Percentiles rank a stretch among this genome's conserved stretches.
Conservation (phyloP, 2,888 invertebrate genomes). For the Coenonympha glycerion region DNA sequence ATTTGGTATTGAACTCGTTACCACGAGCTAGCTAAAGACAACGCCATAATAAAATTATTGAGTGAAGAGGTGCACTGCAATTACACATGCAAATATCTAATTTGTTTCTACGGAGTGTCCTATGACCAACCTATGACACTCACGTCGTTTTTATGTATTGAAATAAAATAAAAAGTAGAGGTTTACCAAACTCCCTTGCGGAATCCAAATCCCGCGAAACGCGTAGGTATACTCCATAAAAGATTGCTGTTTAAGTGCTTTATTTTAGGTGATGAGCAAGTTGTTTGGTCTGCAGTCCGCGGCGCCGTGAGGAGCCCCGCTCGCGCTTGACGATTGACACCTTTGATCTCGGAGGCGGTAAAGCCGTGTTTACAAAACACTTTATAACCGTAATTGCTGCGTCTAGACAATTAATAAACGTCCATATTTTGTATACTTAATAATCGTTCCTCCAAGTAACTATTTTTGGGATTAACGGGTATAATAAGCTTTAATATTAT, state of each 20-base stretch:
- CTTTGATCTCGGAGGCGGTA: constrained; percentile 30
- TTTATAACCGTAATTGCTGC: constrained; percentile 22
- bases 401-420: constrained; percentile 25
- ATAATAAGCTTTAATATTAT: too few relatives aligned
- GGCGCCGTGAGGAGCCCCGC: constrained; percentile 46
- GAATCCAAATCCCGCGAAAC: constrained; percentile 19
- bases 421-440: constrained; percentile 6
- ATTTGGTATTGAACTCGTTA: too few relatives aligned
- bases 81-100: too few relatives aligned
- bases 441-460: not conserved
- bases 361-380: constrained; percentile 22
- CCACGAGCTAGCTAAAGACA: too few relatives aligned
- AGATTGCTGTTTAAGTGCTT: constrained; percentile 60
- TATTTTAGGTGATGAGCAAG: constrained; percentile 49
- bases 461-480: not conserved
- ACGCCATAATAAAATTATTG: too few relatives aligned
- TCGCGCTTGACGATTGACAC: constrained; percentile 29
- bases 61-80: too few relatives aligned
- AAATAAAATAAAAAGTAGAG: too few relatives aligned
- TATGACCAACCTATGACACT: too few relatives aligned
- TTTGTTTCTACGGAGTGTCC: too few relatives aligned
- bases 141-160: too few relatives aligned
- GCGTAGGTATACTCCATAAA: constrained; percentile 38
- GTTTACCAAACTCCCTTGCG: not conserved
- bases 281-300: constrained; percentile 53